A percentile compares a stretch with the other conserved stretches of the same genome.
Evolutionary conservation across 2,888 invertebrate genomes (phyloP).

Genomic region (Drosophila peninsularis): DNA sequence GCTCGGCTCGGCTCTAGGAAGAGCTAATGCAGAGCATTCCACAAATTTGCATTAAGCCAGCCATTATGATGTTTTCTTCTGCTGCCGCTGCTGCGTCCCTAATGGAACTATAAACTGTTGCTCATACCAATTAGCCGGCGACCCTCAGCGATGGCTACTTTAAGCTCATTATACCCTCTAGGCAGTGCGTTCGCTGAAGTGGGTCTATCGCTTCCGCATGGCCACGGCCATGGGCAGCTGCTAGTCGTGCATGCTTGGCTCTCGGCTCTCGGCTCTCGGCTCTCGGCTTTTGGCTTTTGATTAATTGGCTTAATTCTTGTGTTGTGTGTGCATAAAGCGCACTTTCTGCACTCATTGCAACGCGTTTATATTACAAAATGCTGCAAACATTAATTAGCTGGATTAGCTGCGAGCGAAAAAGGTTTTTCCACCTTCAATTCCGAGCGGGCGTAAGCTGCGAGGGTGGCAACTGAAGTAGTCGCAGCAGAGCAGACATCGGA

Average conservation of each 20-base stretch:
- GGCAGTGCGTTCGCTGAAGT: neutral
- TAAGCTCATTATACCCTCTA: conserved; percentile 2
- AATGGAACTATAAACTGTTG: conserved; percentile 4
- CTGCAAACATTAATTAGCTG: conserved; percentile 64
- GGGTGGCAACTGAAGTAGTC: neutral
- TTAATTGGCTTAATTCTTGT: conserved; percentile 20
- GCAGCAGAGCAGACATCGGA: neutral
- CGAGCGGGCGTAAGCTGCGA: conserved; percentile 19
- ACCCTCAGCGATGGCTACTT: neutral
- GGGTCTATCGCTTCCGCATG: neutral
- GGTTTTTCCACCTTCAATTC: conserved; percentile 48
- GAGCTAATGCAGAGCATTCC: neutral
- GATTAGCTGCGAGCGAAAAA: conserved; percentile 50
- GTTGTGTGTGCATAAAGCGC: conserved; percentile 16
- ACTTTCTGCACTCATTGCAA: conserved; percentile 43
- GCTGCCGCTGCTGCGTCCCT: neutral
- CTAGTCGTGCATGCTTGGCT: neutral
- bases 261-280: no score
- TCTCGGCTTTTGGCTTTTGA: conserved; percentile 6
- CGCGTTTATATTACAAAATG: conserved; percentile 59
- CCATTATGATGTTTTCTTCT: conserved; percentile 1
- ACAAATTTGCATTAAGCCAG: conserved; percentile 1
- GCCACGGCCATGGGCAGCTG: neutral
- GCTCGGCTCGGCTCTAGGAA: neutral
- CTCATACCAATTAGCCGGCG: conserved; percentile 6